A percentile compares a stretch with the other conserved stretches of the same genome.
Evolutionary conservation across 1,140 invertebrate species (phyloP).

Genomic region (Caerostris darwini): DNA sequence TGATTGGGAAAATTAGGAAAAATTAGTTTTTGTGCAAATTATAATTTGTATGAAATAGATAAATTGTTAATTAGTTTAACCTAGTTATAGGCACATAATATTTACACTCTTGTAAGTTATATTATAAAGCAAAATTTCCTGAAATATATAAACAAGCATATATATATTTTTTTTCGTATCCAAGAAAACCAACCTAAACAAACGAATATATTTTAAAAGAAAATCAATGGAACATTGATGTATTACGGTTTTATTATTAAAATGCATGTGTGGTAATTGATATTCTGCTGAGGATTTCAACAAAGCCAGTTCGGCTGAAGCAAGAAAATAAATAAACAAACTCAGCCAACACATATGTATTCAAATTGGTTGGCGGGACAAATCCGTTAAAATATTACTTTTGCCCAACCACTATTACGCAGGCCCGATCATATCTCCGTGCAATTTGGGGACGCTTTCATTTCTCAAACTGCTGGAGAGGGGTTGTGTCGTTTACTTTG

Average conservation of each 20-base stretch:
- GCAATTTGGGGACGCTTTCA: not conserved
- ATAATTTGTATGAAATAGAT: too few species aligned
- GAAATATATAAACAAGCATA: too few species aligned
- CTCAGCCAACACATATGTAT: not conserved
- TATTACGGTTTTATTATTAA: not conserved
- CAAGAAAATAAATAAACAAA: not conserved
- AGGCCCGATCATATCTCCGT: not conserved
- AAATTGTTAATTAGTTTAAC: too few species aligned
- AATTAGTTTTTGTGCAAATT: too few species aligned
- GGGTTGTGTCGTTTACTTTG: constrained; percentile 1
- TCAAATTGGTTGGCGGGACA: not conserved
- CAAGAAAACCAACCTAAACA: too few species aligned
- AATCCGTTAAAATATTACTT: constrained; percentile 19
- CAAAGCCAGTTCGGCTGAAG: not conserved
- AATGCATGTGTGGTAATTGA: not conserved
- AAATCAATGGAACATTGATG: too few species aligned
- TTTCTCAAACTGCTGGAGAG: not conserved
- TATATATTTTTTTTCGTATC: too few species aligned
- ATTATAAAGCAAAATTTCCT: too few species aligned
- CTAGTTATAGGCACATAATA: too few species aligned
- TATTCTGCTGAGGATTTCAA: not conserved
- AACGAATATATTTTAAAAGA: too few species aligned
- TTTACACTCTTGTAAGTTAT: too few species aligned
- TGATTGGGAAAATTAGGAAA: too few species aligned
- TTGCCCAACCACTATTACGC: not conserved